These are phyloP conservation scores for Nomia melanderi DNA, from an alignment of 1,140 invertebrate genomes.

Conservation along the genomic window DNA sequence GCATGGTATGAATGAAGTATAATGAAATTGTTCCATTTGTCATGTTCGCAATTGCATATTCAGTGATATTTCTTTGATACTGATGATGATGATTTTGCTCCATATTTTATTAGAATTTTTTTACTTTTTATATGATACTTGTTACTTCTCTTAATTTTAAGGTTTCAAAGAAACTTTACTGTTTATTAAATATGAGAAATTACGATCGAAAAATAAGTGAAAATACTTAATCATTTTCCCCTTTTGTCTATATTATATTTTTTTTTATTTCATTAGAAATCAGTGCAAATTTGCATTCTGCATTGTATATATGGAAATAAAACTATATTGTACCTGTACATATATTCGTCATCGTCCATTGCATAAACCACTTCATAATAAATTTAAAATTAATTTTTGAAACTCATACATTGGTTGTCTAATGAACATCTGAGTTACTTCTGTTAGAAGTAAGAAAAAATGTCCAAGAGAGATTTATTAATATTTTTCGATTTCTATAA, in stretches of 20 bases:
- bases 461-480: no score
- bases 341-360: background rate
- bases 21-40: background rate
- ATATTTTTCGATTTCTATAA: no score
- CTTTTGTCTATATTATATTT: background rate
- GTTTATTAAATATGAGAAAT: background rate
- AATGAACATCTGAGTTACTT: no score
- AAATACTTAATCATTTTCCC: background rate
- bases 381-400: no score
- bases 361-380: background rate
- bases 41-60: background rate
- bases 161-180: background rate
- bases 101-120: background rate
- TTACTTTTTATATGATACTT: background rate
- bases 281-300: background rate
- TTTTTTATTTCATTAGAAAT: background rate
- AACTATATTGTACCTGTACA: slow-evolving; percentile 10
- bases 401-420: no score
- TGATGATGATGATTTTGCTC: background rate
- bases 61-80: background rate
- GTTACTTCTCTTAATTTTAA: background rate
- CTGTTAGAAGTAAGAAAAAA: no score
- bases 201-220: background rate
- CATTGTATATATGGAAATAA: slow-evolving; percentile 18
- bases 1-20: background rate